Evolutionary conservation across 2,797 vertebrate species (phyloP).

Genomic region (Bufotes viridis): DNA sequence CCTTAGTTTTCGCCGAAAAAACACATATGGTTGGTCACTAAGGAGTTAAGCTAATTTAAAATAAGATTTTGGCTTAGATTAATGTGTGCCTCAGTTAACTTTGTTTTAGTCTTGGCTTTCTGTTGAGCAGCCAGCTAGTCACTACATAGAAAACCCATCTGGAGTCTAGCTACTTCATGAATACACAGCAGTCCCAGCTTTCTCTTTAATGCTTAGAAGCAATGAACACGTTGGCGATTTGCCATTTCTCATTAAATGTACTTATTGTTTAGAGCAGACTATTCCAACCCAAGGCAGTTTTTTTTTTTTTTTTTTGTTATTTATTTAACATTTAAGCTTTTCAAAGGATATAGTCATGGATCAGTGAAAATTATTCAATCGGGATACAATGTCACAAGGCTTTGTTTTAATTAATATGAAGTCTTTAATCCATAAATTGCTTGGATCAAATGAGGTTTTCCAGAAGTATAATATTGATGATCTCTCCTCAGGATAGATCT

Average conservation of each 20-base stretch:
- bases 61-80: slow-evolving; percentile 30
- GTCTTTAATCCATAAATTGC: neutral
- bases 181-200: slow-evolving; percentile 18
- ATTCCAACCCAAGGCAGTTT: slow-evolving; percentile 18
- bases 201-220: slow-evolving; percentile 29
- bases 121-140: slow-evolving; percentile 46
- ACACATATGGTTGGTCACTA: too few species aligned
- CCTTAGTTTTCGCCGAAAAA: too few species aligned
- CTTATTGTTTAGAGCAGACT: slow-evolving; percentile 32
- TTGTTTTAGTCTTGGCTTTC: slow-evolving; percentile 35
- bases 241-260: slow-evolving; percentile 51
- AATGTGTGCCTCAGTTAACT: slow-evolving; percentile 29
- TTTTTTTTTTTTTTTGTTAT: neutral
- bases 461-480: too few species aligned
- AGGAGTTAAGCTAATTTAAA: slow-evolving; percentile 14
- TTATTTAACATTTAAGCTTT: slow-evolving; percentile 4
- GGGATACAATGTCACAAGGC: neutral
- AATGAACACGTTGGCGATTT: slow-evolving; percentile 38
- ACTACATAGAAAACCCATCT: slow-evolving; percentile 49
- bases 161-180: slow-evolving; percentile 39
- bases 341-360: slow-evolving; percentile 12
- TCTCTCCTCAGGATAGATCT: too few species aligned
- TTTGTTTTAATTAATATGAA: neutral
- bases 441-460: neutral
- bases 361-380: neutral